These are phyloP conservation scores for Erpornis zantholeuca DNA, from an alignment of 2,113 vertebrate genomes.

Conservation along the genomic window DNA sequence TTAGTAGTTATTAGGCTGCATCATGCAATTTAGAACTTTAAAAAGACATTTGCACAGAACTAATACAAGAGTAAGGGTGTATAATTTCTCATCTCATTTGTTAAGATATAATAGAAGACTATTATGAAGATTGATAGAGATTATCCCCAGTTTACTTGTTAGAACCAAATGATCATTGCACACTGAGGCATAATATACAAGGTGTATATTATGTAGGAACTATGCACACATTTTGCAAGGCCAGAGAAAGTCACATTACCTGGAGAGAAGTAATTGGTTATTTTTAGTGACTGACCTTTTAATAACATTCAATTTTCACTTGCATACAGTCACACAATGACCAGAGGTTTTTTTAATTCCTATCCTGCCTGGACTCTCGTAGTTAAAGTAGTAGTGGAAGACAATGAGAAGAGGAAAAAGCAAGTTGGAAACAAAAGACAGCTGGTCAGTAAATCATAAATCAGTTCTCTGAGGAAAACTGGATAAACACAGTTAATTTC, in stretches of 20 bases:
- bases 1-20: not conserved
- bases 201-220: not conserved
- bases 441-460: not conserved
- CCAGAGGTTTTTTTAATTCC: not conserved
- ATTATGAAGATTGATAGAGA: not conserved
- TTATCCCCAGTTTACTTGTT: not conserved
- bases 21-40: not conserved
- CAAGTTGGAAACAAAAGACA: not conserved
- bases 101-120: not conserved
- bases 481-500: not conserved
- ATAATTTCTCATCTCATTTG: not conserved
- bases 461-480: not conserved
- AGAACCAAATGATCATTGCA: not conserved
- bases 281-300: not conserved
- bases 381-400: not conserved
- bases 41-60: not conserved
- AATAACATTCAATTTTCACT: not conserved
- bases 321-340: not conserved
- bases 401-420: not conserved
- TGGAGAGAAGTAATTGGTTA: not conserved
- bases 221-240: not conserved
- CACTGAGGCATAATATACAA: not conserved
- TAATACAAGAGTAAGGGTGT: not conserved
- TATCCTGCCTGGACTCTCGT: not conserved
- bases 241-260: not conserved